phyloP scores from a whole-genome alignment of 1,140 invertebrate species.

The Solenopsis fugax region DNA sequence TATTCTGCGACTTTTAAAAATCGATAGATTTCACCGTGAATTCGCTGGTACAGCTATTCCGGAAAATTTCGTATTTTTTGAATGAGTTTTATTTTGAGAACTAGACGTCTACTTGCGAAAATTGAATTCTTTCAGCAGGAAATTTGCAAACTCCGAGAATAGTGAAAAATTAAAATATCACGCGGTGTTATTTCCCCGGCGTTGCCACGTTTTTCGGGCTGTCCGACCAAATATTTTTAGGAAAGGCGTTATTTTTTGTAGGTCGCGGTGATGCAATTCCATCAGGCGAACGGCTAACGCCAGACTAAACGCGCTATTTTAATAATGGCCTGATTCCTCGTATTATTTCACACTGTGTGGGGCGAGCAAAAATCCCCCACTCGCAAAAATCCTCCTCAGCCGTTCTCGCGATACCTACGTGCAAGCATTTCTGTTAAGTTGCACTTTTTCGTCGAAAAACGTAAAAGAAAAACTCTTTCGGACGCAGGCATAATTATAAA shows the following conservation, averaged over 20 bases:
- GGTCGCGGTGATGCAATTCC: slow-evolving; percentile 61
- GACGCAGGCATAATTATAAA: not conserved
- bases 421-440: slow-evolving; percentile 37
- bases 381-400: slow-evolving; percentile 6
- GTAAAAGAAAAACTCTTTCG: not conserved
- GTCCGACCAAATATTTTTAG: slow-evolving; percentile 57
- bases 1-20: not conserved
- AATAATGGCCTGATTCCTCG: slow-evolving; percentile 63
- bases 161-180: slow-evolving; percentile 39
- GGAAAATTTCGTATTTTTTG: not conserved
- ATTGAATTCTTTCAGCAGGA: not conserved
- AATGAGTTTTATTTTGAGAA: not conserved
- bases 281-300: slow-evolving; percentile 53
- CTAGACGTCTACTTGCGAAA: too few species aligned
- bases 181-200: not conserved
- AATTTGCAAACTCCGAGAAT: not conserved
- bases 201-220: slow-evolving; percentile 25
- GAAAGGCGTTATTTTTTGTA: slow-evolving; percentile 63
- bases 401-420: not conserved
- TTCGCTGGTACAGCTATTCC: not conserved
- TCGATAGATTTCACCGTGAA: not conserved
- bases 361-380: slow-evolving; percentile 39
- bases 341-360: slow-evolving; percentile 47
- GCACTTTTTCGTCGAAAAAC: slow-evolving; percentile 18
- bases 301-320: slow-evolving; percentile 65